Evolutionary conservation across 2,113 vertebrate genomes (phyloP).

Genomic region (Sakesphorus luctuosus): DNA sequence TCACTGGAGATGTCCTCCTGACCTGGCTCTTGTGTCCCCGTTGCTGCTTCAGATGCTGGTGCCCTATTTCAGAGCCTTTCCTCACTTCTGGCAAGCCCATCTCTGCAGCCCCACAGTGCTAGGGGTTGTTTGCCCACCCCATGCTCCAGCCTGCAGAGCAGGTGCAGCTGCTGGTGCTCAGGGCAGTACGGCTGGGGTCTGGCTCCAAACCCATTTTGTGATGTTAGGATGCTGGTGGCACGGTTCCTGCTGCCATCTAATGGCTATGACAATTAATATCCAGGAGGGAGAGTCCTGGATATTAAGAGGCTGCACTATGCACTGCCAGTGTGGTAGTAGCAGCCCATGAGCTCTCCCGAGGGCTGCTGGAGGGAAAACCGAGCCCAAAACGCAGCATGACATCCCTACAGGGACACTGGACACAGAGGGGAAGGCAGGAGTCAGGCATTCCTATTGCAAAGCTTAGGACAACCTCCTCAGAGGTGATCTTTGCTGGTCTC

Average conservation of each 20-base stretch:
- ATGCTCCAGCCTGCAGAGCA: neutral
- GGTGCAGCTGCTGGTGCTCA: neutral
- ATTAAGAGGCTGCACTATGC: neutral
- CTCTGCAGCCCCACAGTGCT: neutral
- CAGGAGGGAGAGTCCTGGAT: neutral
- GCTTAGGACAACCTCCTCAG: neutral
- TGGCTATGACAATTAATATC: neutral
- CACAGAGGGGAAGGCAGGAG: neutral
- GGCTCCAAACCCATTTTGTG: fast-evolving
- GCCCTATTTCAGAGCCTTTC: fast-evolving
- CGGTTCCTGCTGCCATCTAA: slow-evolving; percentile 68
- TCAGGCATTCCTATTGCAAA: fast-evolving
- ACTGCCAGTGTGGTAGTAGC: fast-evolving
- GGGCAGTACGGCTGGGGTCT: neutral
- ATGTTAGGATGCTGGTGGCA: fast-evolving
- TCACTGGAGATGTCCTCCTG: fast-evolving
- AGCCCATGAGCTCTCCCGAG: neutral
- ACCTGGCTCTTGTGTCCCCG: fast-evolving
- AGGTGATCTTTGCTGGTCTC: neutral
- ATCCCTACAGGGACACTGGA: neutral
- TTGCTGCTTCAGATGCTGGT: neutral
- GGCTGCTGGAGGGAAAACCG: fast-evolving
- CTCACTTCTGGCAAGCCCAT: fast-evolving
- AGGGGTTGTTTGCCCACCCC: fast-evolving
- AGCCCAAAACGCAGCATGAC: neutral